Evolutionary conservation across 1,140 invertebrate species (phyloP), one percentile per base, ranked within the genome.

Genomic region (Caenorhabditis tropicalis): DNA sequence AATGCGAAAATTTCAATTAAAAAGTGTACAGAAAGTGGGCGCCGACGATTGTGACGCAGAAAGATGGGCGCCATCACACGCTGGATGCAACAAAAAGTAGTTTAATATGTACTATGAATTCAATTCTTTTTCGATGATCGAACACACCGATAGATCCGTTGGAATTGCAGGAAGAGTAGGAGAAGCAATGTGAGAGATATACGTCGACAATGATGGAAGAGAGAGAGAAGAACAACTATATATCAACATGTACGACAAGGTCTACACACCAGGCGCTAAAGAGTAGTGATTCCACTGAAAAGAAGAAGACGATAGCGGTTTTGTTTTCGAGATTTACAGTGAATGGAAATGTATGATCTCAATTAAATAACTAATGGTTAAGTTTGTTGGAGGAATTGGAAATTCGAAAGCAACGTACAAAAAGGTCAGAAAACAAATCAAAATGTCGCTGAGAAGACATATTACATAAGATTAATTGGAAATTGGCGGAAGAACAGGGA

Each of bases 51-150:
- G 2, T 58, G 53, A 24, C 53, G 24, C 5, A 6, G 53, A 29
- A 27, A 58, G 24, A n/a, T n/a, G 15, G 58, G 1, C 29, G 31
- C n/a, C 58, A 16, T 36, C 58, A 65, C 12, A 51, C 3, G 49
- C 19, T 51, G 36, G 65, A 74, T 74, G 36, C 33, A 74, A 74
- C 65, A 74, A 43, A 74, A 74, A 39, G 21, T 10, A 65, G 36
- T 46, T 74, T 74, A 74, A 74, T 74, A 46, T 74, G 65, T 74
- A 74, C 65, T 74, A 74, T 56, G 53, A 24, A 27, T 56, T 56
- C 53, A 24, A 27, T 74, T 74, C 36, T 19, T 43, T 74, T 74
- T 74, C 29, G n/a, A 46, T 46, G 36, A 74, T 74, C 36, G 36
- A 46, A 74, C 36, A 65, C 65, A 74, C n/a, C 65, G 29, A 46